Percentiles rank a stretch among this genome's conserved stretches.
phyloP scores from a whole-genome alignment of 1,140 invertebrate species.

The Neuroterus valhalla region DNA sequence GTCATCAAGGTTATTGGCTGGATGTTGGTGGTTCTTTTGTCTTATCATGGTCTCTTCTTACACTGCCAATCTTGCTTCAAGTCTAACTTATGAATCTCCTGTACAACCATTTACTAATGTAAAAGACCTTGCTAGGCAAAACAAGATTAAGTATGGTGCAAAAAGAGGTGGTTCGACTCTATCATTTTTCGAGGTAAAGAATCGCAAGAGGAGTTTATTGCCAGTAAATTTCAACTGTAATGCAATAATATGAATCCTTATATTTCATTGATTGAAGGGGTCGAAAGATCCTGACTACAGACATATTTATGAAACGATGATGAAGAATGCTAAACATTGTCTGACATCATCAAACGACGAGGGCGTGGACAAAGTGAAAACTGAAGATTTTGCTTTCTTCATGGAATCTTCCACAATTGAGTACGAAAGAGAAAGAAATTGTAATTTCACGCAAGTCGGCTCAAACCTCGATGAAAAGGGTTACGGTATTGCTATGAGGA shows the following conservation, averaged over 20 bases:
- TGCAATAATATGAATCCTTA: not conserved
- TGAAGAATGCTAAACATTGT: constrained; percentile 78
- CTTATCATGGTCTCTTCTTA: constrained; percentile 97
- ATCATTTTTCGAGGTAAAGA: constrained; percentile 88
- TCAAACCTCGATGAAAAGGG: constrained; percentile 88
- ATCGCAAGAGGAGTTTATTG: constrained; percentile 24
- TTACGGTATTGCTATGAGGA: constrained; percentile 91
- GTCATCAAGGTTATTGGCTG: constrained; percentile 79
- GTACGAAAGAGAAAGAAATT: constrained; percentile 87
- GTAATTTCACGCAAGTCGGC: constrained; percentile 87
- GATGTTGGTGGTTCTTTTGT: constrained; percentile 96
- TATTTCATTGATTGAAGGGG: constrained; percentile 65
- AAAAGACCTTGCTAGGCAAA: constrained; percentile 86
- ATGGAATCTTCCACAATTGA: constrained; percentile 94
- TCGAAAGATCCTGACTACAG: constrained; percentile 84
- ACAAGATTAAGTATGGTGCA: constrained; percentile 89
- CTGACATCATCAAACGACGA: constrained; percentile 83
- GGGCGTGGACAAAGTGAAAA: constrained; percentile 80
- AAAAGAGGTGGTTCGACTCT: constrained; percentile 87
- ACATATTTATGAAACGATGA: constrained; percentile 89
- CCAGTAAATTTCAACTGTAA: constrained; percentile 19
- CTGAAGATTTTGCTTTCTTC: constrained; percentile 85
- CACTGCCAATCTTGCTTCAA: constrained; percentile 97
- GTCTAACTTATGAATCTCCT: constrained; percentile 91
- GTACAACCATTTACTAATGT: constrained; percentile 86